Conservation (phyloP, 2,113 vertebrate genomes). For the Callopanchax toddi region DNA sequence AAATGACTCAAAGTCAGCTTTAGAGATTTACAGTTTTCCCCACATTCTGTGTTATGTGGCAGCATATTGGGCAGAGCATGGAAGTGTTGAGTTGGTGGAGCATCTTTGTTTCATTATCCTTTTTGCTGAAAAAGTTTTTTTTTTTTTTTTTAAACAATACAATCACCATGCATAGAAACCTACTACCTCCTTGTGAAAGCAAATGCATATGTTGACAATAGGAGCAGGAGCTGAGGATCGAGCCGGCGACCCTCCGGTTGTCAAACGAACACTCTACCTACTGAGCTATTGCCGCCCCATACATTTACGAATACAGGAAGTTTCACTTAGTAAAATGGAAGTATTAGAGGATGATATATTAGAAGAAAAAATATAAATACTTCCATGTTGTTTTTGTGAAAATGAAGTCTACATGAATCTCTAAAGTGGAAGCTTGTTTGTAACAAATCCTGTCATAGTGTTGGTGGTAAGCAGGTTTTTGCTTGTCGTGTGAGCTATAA, state of each 20-base stretch:
- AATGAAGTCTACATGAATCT: not conserved
- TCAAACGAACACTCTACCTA: too few relatives aligned
- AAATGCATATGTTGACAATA: constrained; percentile 2
- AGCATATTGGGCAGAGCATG: not conserved
- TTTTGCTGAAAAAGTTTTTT: not conserved
- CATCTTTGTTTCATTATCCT: not conserved
- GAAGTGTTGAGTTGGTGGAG: not conserved
- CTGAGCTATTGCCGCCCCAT: too few relatives aligned
- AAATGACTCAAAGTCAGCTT: too few relatives aligned
- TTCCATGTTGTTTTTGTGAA: not conserved
- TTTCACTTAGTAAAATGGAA: constrained; percentile 1
- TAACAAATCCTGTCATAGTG: constrained; percentile 25
- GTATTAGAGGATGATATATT: not conserved
- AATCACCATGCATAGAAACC: constrained; percentile 16
- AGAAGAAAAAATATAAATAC: not conserved
- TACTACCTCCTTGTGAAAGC: constrained; percentile 4
- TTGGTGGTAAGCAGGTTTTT: constrained; percentile 41
- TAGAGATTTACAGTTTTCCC: not conserved
- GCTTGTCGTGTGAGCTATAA: constrained; percentile 27
- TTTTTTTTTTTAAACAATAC: too few relatives aligned
- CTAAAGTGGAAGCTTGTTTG: constrained; percentile 17
- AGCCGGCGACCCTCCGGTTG: too few relatives aligned
- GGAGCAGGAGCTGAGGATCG: too few relatives aligned
- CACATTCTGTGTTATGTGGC: too few relatives aligned
- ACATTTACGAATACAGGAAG: not conserved